phyloP scores from a whole-genome alignment of 1,140 invertebrate genomes.

The Lanistes nyassanus region DNA sequence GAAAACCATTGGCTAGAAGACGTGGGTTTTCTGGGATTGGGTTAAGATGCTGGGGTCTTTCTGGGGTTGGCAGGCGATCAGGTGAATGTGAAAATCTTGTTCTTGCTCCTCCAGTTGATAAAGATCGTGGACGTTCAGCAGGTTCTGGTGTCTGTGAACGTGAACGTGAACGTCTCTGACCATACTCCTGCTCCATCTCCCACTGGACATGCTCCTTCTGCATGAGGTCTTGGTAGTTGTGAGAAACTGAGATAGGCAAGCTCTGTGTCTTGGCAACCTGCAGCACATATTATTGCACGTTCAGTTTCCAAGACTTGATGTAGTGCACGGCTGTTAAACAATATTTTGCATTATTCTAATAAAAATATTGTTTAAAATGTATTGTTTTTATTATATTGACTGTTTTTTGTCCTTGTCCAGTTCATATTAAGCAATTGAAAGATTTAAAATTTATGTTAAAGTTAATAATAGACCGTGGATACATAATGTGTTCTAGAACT shows the following conservation, averaged over 20 bases:
- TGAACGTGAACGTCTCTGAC: conserved; percentile 33
- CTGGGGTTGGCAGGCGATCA: conserved; percentile 45
- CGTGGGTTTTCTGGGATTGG: conserved; percentile 60
- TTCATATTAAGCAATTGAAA: too few species aligned
- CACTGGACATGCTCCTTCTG: conserved; percentile 38
- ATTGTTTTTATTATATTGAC: too few species aligned
- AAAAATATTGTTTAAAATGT: too few species aligned
- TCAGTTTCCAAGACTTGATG: too few species aligned
- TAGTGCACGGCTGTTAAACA: too few species aligned
- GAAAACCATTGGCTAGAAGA: conserved; percentile 44
- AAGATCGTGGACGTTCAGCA: conserved; percentile 34
- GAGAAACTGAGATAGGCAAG: conserved; percentile 41
- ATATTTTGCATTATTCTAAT: too few species aligned
- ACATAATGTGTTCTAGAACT: too few species aligned
- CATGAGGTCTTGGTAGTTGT: conserved; percentile 35
- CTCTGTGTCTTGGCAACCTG: conserved; percentile 49
- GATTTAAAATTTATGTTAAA: too few species aligned
- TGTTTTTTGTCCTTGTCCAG: too few species aligned
- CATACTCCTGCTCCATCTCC: conserved; percentile 35
- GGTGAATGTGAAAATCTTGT: conserved; percentile 40
- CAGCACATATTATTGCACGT: neutral
- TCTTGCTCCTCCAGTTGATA: conserved; percentile 30
- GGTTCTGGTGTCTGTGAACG: conserved; percentile 53
- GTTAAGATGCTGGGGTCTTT: conserved; percentile 35
- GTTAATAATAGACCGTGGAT: too few species aligned